A percentile compares a stretch with the other conserved stretches of the same genome.
Conservation (phyloP, 2,797 vertebrate genomes). For the Gymnoscopelus braueri region DNA sequence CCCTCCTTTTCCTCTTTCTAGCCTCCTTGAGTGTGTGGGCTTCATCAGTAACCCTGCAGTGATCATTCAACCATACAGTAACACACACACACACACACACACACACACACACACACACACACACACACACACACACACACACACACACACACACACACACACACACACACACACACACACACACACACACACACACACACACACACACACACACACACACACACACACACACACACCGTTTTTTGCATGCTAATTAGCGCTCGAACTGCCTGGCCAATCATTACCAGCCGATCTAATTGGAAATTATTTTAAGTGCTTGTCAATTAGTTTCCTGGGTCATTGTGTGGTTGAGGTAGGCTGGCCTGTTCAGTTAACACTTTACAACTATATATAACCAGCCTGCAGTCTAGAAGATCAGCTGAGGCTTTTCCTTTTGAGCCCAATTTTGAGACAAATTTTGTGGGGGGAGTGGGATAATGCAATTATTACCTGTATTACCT, state of each 20-base stretch:
- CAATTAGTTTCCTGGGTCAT: slow-evolving; percentile 88
- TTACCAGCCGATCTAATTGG: slow-evolving; percentile 89
- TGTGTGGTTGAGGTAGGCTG: slow-evolving; percentile 58
- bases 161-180: slow-evolving; percentile 42
- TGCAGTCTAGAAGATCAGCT: too few species aligned
- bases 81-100: slow-evolving; percentile 43
- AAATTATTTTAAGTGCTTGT: slow-evolving; percentile 88
- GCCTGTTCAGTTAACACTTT: slow-evolving; percentile 56
- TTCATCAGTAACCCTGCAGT: slow-evolving; percentile 84
- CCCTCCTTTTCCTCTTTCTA: neutral
- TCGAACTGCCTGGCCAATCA: slow-evolving; percentile 85
- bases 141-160: slow-evolving; percentile 47
- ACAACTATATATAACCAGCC: slow-evolving; percentile 37
- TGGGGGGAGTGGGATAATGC: too few species aligned
- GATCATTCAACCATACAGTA: slow-evolving; percentile 82
- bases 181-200: slow-evolving; percentile 45
- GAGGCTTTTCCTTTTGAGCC: too few species aligned
- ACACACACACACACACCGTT: slow-evolving; percentile 39
- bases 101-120: slow-evolving; percentile 53
- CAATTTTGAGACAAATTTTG: too few species aligned
- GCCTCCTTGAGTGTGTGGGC: slow-evolving; percentile 80
- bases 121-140: slow-evolving; percentile 40
- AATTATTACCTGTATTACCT: too few species aligned
- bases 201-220: slow-evolving; percentile 22
- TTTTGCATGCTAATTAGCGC: slow-evolving; percentile 86